Conservation (phyloP, 2,888 invertebrate species). For the Tholera decimalis region DNA sequence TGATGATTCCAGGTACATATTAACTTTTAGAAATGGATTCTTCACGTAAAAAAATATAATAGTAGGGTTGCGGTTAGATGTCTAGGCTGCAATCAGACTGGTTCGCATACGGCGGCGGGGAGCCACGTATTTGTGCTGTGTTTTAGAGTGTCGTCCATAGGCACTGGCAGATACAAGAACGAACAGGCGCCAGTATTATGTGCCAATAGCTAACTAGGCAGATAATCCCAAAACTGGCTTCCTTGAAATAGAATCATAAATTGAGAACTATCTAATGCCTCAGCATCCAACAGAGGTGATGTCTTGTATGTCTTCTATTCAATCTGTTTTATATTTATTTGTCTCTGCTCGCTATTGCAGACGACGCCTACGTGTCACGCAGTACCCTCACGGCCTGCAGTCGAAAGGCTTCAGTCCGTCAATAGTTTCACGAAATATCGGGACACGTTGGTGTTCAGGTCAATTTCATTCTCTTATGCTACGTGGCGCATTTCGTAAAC, state of each 20-base stretch:
- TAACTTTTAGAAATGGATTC: background rate
- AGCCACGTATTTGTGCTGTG: conserved; percentile 7
- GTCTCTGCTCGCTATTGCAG: background rate
- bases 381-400: conserved; percentile 2
- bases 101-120: background rate
- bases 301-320: background rate
- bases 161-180: background rate
- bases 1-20: background rate
- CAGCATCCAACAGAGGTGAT: background rate
- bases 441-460: background rate
- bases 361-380: background rate
- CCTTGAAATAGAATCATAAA: background rate
- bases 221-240: background rate
- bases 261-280: background rate
- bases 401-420: conserved; percentile 19
- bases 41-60: background rate
- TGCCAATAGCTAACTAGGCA: background rate
- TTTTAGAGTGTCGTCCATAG: background rate
- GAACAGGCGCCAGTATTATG: background rate
- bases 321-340: background rate
- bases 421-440: background rate
- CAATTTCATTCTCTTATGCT: conserved; percentile 5
- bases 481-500: background rate
- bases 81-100: no score
- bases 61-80: background rate